phyloP scores from a whole-genome alignment of 2,888 invertebrate genomes.

The Spodoptera exigua region DNA sequence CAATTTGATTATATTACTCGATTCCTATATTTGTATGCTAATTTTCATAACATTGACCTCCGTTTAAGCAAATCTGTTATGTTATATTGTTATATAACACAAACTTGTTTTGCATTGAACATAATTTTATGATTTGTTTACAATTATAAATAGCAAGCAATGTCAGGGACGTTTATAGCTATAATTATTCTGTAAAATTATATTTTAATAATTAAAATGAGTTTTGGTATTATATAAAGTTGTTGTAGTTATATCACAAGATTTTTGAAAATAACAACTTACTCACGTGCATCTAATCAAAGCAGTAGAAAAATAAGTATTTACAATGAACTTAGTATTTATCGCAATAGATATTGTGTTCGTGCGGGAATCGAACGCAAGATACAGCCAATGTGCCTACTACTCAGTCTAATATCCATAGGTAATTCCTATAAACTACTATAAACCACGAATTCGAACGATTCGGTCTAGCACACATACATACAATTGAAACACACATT shows the following conservation, averaged over 20 bases:
- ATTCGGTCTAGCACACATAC: too few relatives aligned
- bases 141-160: conserved; percentile 19
- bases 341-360: too few relatives aligned
- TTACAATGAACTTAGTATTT: too few relatives aligned
- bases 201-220: background rate
- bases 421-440: too few relatives aligned
- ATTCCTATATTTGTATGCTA: background rate
- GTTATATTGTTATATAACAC: conserved; percentile 35
- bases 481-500: background rate
- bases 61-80: conserved; percentile 9
- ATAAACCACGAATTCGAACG: too few relatives aligned
- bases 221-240: background rate
- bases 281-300: too few relatives aligned
- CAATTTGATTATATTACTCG: background rate
- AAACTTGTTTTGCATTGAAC: conserved; percentile 20
- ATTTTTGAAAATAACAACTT: too few relatives aligned
- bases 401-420: too few relatives aligned
- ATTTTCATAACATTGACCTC: conserved; percentile 28
- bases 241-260: too few relatives aligned
- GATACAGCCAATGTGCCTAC: too few relatives aligned
- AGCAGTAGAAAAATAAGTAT: too few relatives aligned
- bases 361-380: too few relatives aligned
- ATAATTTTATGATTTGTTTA: conserved; percentile 31
- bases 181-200: background rate
- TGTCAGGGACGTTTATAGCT: conserved; percentile 27